Base-by-base conservation (phyloP, 1,140 invertebrate species). In the Goniozus legneri region DNA sequence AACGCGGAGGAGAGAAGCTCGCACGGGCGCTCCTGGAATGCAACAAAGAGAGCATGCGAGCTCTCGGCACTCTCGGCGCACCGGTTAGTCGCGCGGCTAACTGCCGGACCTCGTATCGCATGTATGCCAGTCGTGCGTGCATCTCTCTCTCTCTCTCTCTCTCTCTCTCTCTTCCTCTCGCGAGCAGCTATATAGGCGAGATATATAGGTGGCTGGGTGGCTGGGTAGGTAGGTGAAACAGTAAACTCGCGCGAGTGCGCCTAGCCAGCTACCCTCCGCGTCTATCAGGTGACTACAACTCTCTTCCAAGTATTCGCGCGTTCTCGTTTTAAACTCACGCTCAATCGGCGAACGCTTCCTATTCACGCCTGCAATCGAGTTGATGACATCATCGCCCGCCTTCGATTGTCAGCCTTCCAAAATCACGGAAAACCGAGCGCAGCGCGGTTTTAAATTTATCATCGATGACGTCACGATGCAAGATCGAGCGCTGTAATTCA, bases 11-110 rank as follows among this genome's bases (percentile, higher is more conserved):
- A n/a, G n/a, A n/a, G n/a, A n/a, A n/a, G n/a, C n/a, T n/a, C n/a
- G n/a, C n/a, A n/a, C n/a, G n/a, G n/a, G n/a, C n/a, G n/a, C n/a
- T n/a, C n/a, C n/a, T n/a, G n/a, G n/a, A n/a, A n/a, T n/a, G 62
- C 59, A 65, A 65, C 58, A 58, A 64, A 68, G 60, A 62, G 56
- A 43, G 35, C 22, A 34, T 36, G n/a, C n/a, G n/a, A n/a, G n/a
- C n/a, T n/a, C n/a, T n/a, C 48, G 54, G 59, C 52, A 34, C 43
- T 44, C 39, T 30, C 46, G 39, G 38, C 34, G 48, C 59, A 52
- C 40, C 50, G 37, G 31, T 52, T 36, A n/a, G 20, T 15, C 52
- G 41, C 44, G 21, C 41, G 45, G 30, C 21, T 35, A 36, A 47
- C 16, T 32, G 16, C 39, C 41, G 19, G 15, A 40, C 32, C 41